Conservation (phyloP, 1,140 invertebrate genomes). For the Episyrphus balteatus region DNA sequence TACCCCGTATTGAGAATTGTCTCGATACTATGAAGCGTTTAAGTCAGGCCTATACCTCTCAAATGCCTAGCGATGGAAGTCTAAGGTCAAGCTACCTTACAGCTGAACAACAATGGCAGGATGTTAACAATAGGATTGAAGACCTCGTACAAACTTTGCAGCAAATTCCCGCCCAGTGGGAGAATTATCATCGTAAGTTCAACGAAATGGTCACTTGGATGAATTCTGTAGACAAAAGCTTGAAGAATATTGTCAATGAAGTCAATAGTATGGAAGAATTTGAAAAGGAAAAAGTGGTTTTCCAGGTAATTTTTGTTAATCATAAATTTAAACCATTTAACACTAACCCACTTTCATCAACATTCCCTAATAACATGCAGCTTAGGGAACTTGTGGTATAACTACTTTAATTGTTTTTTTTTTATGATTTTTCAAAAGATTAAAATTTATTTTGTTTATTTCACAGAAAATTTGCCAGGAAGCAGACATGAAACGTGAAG, state of each 20-base stretch:
- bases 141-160: slow-evolving; percentile 63
- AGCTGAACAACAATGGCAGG: slow-evolving; percentile 63
- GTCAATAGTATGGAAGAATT: slow-evolving; percentile 78
- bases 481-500: slow-evolving; percentile 78
- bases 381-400: slow-evolving; percentile 49
- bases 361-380: slow-evolving; percentile 26
- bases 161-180: slow-evolving; percentile 83
- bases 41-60: slow-evolving; percentile 49
- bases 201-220: slow-evolving; percentile 81
- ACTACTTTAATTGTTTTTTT: slow-evolving; percentile 11
- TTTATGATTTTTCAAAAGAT: background rate
- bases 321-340: background rate
- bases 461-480: slow-evolving; percentile 73
- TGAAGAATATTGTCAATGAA: slow-evolving; percentile 73
- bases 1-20: slow-evolving; percentile 60
- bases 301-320: slow-evolving; percentile 57
- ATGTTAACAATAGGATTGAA: slow-evolving; percentile 56
- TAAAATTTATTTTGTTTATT: slow-evolving; percentile 6
- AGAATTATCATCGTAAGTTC: slow-evolving; percentile 71
- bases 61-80: slow-evolving; percentile 51
- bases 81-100: slow-evolving; percentile 53
- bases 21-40: slow-evolving; percentile 65
- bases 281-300: slow-evolving; percentile 73
- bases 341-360: background rate
- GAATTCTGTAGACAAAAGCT: slow-evolving; percentile 71